Evolutionary conservation across 2,888 invertebrate genomes (phyloP).

Genomic region (Hedya salicella): DNA sequence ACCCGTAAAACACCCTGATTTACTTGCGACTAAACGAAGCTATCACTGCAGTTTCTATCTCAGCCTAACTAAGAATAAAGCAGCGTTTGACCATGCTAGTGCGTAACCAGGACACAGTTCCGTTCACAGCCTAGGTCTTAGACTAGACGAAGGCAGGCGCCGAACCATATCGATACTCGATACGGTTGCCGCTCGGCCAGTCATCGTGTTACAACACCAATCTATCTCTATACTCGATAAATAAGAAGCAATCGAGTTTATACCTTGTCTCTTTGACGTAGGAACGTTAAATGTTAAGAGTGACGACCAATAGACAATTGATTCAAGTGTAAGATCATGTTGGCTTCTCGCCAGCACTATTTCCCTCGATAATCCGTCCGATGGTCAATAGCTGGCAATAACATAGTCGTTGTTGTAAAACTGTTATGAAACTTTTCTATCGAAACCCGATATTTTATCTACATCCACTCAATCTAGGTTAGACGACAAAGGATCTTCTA

Average conservation of each 20-base stretch:
- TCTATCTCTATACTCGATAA: conserved; percentile 38
- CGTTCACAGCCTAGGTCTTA: conserved; percentile 57
- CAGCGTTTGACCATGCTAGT: conserved; percentile 46
- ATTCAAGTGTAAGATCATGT: conserved; percentile 52
- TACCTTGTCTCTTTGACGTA: conserved; percentile 42
- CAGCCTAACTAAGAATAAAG: conserved; percentile 21
- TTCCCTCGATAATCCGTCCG: conserved; percentile 61
- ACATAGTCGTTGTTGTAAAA: conserved; percentile 47
- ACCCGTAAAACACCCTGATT: conserved; percentile 23
- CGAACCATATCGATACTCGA: conserved; percentile 73
- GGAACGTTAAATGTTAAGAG: conserved; percentile 42
- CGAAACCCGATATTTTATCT: conserved; percentile 15
- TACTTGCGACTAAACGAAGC: conserved; percentile 21
- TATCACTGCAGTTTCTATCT: conserved; percentile 35
- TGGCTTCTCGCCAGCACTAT: conserved; percentile 56
- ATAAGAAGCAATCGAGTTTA: conserved; percentile 40
- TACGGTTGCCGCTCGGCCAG: conserved; percentile 65
- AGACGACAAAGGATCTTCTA: conserved; percentile 7
- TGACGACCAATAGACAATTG: conserved; percentile 40
- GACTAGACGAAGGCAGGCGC: conserved; percentile 50
- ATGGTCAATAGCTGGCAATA: conserved; percentile 57
- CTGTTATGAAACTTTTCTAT: conserved; percentile 33
- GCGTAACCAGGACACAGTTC: conserved; percentile 65
- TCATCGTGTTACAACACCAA: conserved; percentile 67
- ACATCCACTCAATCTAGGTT: conserved; percentile 16